Conservation (phyloP, 2,797 vertebrate species). For the Esox lucius region DNA sequence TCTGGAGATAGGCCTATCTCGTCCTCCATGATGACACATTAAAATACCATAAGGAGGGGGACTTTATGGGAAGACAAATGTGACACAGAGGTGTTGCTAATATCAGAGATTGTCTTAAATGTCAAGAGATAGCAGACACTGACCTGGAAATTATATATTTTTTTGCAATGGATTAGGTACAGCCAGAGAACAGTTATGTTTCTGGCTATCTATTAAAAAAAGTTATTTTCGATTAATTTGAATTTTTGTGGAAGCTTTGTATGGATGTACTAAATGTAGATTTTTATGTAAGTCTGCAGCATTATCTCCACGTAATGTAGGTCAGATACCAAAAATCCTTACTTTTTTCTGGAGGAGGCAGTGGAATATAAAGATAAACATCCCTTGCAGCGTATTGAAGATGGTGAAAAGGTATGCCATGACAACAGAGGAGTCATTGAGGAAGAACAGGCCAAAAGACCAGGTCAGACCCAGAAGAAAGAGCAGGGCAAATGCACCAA, state of each 20-base stretch:
- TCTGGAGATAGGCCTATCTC: constrained; percentile 31
- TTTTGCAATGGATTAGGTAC: neutral
- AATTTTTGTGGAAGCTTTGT: neutral
- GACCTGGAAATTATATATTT: neutral
- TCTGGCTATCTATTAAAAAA: neutral
- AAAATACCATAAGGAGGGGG: constrained; percentile 17
- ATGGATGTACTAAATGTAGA: neutral
- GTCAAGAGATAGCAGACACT: constrained; percentile 10
- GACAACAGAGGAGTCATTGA: constrained; percentile 93
- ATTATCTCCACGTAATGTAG: neutral
- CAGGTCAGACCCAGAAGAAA: constrained; percentile 94
- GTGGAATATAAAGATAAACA: constrained; percentile 99
- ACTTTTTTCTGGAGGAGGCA: constrained; percentile 99
- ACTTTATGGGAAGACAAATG: constrained; percentile 15
- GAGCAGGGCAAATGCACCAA: constrained; percentile 92
- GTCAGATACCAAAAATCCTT: constrained; percentile 39
- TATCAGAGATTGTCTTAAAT: constrained; percentile 18
- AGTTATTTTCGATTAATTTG: neutral
- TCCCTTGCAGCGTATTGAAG: constrained; percentile 97
- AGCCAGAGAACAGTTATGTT: neutral
- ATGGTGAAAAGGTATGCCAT: constrained; percentile 99
- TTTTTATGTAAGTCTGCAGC: neutral
- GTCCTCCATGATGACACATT: constrained; percentile 11
- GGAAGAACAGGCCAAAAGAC: constrained; percentile 94
- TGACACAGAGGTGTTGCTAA: neutral